A percentile compares a stretch with the other conserved stretches of the same genome.
phyloP scores from a whole-genome alignment of 2,888 invertebrate species.

The Stictocephala bisonia region DNA sequence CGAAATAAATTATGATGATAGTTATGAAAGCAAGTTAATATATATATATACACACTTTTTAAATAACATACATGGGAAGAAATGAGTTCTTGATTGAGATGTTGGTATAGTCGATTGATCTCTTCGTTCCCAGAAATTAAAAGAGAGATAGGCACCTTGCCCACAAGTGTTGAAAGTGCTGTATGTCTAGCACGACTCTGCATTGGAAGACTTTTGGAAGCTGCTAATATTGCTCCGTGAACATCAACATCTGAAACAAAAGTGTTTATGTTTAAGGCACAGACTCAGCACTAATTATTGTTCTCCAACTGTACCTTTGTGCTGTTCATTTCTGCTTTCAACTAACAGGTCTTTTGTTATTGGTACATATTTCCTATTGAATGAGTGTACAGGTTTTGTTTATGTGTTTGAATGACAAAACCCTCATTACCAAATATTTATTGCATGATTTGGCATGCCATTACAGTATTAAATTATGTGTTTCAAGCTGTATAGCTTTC shows the following conservation, averaged over 20 bases:
- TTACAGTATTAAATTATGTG: too few species aligned
- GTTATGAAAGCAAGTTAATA: not conserved
- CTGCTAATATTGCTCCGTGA: constrained; percentile 44
- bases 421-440: too few species aligned
- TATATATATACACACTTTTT: too few species aligned
- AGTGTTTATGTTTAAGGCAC: not conserved
- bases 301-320: too few species aligned
- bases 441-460: too few species aligned
- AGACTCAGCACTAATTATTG: too few species aligned
- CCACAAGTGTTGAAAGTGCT: constrained; percentile 50
- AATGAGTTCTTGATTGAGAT: constrained; percentile 46
- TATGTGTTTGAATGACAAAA: too few species aligned
- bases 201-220: constrained; percentile 39
- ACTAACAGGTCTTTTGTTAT: too few species aligned
- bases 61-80: constrained; percentile 45
- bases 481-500: too few species aligned
- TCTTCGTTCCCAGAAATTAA: constrained; percentile 46
- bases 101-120: constrained; percentile 43
- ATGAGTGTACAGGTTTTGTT: too few species aligned
- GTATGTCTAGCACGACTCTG: constrained; percentile 52
- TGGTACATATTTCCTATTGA: too few species aligned
- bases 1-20: not conserved
- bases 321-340: too few species aligned
- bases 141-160: constrained; percentile 46
- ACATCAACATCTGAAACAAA: constrained; percentile 49